Conservation (phyloP, 2,888 invertebrate genomes). For the Aspidiotus destructor region DNA sequence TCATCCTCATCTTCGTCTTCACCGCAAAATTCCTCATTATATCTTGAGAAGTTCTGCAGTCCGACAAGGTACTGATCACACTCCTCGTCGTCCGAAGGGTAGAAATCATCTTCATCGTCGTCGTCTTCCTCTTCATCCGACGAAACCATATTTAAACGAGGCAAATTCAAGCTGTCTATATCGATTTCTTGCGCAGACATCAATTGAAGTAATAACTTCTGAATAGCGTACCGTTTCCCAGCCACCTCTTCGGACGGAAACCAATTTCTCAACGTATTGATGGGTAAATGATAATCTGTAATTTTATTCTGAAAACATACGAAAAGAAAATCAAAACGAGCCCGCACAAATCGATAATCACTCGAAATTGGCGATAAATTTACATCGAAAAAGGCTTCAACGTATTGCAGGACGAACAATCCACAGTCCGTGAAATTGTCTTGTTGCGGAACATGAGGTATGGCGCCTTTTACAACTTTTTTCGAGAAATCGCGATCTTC, state of each 20-base stretch:
- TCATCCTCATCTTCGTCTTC: slow-evolving; percentile 25
- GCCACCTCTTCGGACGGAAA: slow-evolving; percentile 72
- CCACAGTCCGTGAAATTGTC: slow-evolving; percentile 96
- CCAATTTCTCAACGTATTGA: slow-evolving; percentile 73
- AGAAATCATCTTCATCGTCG: slow-evolving; percentile 40
- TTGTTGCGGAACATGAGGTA: slow-evolving; percentile 93
- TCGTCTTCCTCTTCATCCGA: slow-evolving; percentile 47
- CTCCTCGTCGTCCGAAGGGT: slow-evolving; percentile 34
- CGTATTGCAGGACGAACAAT: slow-evolving; percentile 87
- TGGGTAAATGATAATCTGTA: slow-evolving; percentile 69
- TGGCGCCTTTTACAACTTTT: slow-evolving; percentile 73
- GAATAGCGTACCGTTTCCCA: slow-evolving; percentile 77
- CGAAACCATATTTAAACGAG: slow-evolving; percentile 32
- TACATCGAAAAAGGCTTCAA: slow-evolving; percentile 88
- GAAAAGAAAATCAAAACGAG: background rate
- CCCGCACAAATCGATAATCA: background rate
- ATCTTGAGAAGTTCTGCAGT: slow-evolving; percentile 27
- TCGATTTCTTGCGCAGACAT: slow-evolving; percentile 65
- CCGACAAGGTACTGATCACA: slow-evolving; percentile 29
- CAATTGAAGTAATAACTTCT: slow-evolving; percentile 61
- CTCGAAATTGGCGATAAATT: slow-evolving; percentile 33
- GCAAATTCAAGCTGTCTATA: slow-evolving; percentile 52
- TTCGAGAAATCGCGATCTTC: slow-evolving; percentile 62
- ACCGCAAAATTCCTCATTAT: slow-evolving; percentile 26
- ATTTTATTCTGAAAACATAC: slow-evolving; percentile 61